Conservation (phyloP, 2,888 invertebrate species). For the Orthonevra nobilis region DNA sequence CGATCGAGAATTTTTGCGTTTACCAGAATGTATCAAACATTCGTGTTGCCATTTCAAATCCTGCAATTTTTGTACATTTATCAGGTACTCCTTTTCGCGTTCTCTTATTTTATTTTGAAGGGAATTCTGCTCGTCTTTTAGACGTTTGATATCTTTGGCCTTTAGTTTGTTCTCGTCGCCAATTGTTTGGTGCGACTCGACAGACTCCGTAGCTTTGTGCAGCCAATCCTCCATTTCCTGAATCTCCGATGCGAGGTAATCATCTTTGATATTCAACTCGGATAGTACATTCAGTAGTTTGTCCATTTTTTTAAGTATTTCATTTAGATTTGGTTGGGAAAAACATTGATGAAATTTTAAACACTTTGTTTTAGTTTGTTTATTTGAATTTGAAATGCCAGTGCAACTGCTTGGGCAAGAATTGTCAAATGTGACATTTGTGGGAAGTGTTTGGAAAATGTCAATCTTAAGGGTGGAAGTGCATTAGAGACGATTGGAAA, state of each 20-base stretch:
- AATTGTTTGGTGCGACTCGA: background rate
- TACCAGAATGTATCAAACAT: conserved; percentile 7
- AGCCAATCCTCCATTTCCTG: conserved; percentile 3
- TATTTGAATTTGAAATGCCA: conserved; percentile 1
- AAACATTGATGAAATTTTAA: background rate
- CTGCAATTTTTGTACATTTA: background rate
- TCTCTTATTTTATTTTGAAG: conserved; percentile 15
- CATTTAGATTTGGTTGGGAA: background rate
- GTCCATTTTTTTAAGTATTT: conserved; percentile 19
- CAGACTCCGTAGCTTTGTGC: conserved; percentile 1
- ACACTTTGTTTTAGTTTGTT: background rate
- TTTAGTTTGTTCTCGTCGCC: background rate
- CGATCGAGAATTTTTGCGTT: background rate
- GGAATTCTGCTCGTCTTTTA: background rate
- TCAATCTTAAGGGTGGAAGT: background rate
- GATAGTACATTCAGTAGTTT: conserved; percentile 23
- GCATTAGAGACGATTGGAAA: too few relatives aligned
- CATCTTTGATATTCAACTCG: background rate
- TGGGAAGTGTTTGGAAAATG: background rate
- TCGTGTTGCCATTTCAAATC: conserved; percentile 21
- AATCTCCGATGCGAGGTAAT: conserved; percentile 9
- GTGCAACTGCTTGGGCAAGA: background rate
- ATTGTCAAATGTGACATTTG: background rate
- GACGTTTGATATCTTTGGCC: background rate
- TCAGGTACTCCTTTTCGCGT: conserved; percentile 9